These are phyloP conservation scores for Papilio demoleus DNA, from an alignment of 2,888 invertebrate species.

Conservation along the genomic window DNA sequence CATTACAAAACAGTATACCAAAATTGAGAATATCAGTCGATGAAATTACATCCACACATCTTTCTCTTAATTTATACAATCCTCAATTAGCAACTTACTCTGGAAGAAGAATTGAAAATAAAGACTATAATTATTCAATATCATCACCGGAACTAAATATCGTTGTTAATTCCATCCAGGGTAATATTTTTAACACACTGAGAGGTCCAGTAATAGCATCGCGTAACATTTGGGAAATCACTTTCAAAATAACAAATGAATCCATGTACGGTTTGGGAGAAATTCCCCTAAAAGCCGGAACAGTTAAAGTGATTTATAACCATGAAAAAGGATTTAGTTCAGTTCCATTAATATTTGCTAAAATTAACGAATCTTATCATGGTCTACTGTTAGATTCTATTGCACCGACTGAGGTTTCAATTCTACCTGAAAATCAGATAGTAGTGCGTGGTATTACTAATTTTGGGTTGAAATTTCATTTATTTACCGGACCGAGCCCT, in stretches of 20 bases:
- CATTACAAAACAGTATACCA: slow-evolving; percentile 55
- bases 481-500: slow-evolving; percentile 73
- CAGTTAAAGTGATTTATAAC: slow-evolving; percentile 74
- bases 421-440: slow-evolving; percentile 80
- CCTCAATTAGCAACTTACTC: slow-evolving; percentile 48
- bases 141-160: slow-evolving; percentile 64
- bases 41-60: slow-evolving; percentile 67
- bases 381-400: slow-evolving; percentile 80
- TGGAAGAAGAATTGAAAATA: slow-evolving; percentile 58
- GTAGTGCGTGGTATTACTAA: slow-evolving; percentile 81
- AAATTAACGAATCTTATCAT: slow-evolving; percentile 79
- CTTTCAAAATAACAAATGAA: slow-evolving; percentile 79
- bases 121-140: slow-evolving; percentile 60
- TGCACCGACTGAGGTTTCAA: slow-evolving; percentile 81
- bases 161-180: slow-evolving; percentile 56
- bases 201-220: slow-evolving; percentile 84
- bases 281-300: slow-evolving; percentile 65
- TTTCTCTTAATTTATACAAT: slow-evolving; percentile 67
- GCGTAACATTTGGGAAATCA: slow-evolving; percentile 84
- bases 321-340: slow-evolving; percentile 71
- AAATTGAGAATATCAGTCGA: slow-evolving; percentile 64
- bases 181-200: slow-evolving; percentile 78
- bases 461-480: slow-evolving; percentile 67
- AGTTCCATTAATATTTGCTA: slow-evolving; percentile 80
- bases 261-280: slow-evolving; percentile 83